Conservation (phyloP, 1,140 invertebrate genomes). For the Holotrichia oblita region DNA sequence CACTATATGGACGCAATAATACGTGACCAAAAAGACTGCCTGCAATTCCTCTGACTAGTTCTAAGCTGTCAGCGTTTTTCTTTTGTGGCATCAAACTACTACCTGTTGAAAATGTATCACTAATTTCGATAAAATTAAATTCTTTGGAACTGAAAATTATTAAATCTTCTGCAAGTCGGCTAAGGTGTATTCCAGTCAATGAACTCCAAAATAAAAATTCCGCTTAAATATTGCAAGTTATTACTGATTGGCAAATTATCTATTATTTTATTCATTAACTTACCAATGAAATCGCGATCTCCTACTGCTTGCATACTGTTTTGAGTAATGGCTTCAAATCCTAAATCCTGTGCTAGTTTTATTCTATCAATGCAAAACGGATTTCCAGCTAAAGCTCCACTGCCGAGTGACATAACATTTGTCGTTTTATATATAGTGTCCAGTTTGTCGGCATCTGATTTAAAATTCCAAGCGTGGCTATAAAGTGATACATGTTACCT, state of each 20-base stretch:
- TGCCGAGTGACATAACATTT: conserved; percentile 76
- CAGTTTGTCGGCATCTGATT: conserved; percentile 70
- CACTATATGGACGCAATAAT: conserved; percentile 34
- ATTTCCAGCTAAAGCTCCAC: conserved; percentile 83
- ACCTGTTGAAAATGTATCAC: conserved; percentile 82
- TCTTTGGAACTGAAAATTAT: conserved; percentile 83
- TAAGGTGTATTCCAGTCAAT: conserved; percentile 73
- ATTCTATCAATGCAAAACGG: conserved; percentile 77
- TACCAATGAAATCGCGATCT: conserved; percentile 81
- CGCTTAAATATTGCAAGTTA: conserved; percentile 65
- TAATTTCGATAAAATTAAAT: conserved; percentile 77
- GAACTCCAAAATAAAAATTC: conserved; percentile 78
- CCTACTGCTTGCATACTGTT: conserved; percentile 83
- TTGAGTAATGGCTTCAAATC: conserved; percentile 69
- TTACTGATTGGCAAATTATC: background rate
- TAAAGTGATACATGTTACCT: conserved; percentile 45
- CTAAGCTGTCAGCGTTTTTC: conserved; percentile 84
- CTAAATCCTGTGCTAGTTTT: conserved; percentile 70
- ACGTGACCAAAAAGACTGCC: conserved; percentile 69
- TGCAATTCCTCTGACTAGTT: conserved; percentile 78
- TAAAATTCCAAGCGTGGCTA: conserved; percentile 73
- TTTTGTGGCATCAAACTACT: conserved; percentile 91
- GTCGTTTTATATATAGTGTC: conserved; percentile 63
- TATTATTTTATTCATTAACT: conserved; percentile 41
- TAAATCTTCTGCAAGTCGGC: conserved; percentile 81